phyloP scores from a whole-genome alignment of 2,888 invertebrate species.

The Drosophila nr. medialis region DNA sequence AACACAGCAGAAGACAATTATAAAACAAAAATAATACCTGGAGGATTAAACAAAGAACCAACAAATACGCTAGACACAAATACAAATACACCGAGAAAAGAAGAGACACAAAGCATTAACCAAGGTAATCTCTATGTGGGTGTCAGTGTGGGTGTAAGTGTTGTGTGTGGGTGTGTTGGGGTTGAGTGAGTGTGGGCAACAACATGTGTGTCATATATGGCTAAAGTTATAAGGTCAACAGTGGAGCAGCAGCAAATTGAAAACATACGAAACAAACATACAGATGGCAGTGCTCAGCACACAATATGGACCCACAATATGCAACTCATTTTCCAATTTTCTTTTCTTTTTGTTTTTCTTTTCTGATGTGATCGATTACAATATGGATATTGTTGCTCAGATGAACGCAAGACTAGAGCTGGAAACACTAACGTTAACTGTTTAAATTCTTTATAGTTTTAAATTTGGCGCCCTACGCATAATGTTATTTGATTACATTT shows the following conservation, averaged over 20 bases:
- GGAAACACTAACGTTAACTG: neutral
- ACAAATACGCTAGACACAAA: slow-evolving; percentile 23
- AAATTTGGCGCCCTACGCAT: neutral
- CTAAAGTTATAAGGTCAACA: slow-evolving; percentile 14
- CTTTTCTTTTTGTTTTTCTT: neutral
- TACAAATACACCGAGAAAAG: slow-evolving; percentile 20
- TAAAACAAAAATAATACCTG: slow-evolving; percentile 25
- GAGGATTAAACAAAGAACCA: slow-evolving; percentile 42
- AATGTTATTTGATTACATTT: neutral
- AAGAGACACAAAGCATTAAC: slow-evolving; percentile 44
- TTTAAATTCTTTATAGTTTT: neutral
- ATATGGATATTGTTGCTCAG: slow-evolving; percentile 60
- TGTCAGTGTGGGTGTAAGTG: slow-evolving; percentile 15
- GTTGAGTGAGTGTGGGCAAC: neutral
- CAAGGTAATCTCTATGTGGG: slow-evolving; percentile 35
- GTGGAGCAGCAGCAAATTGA: slow-evolving; percentile 24
- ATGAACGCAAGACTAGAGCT: slow-evolving; percentile 46
- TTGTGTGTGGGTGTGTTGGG: slow-evolving; percentile 15
- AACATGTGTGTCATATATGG: slow-evolving; percentile 1
- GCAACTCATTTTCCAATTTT: neutral
- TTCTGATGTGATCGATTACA: neutral
- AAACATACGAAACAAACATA: slow-evolving; percentile 55
- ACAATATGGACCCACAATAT: slow-evolving; percentile 48
- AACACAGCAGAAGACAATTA: slow-evolving; percentile 29
- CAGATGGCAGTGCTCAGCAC: slow-evolving; percentile 58